phyloP scores from a whole-genome alignment of 2,888 invertebrate species.

The Cataglyphis livida region DNA sequence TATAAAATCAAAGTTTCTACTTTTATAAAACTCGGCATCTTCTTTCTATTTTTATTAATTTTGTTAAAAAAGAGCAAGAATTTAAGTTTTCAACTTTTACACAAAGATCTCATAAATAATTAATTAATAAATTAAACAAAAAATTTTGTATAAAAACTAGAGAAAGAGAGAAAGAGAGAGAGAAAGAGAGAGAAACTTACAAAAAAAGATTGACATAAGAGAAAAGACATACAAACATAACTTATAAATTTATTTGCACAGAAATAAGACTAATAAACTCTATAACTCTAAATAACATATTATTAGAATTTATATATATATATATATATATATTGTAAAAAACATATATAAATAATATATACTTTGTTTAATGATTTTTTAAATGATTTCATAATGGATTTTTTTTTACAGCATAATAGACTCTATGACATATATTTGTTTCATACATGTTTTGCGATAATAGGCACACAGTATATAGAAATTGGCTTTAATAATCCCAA shows the following conservation, averaged over 20 bases:
- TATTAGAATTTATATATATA: neutral
- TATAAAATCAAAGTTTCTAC: neutral
- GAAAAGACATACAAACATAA: neutral
- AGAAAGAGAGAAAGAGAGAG: neutral
- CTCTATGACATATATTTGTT: conserved; percentile 51
- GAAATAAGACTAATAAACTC: neutral
- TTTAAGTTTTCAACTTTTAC: neutral
- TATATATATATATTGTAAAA: neutral
- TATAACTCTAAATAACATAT: neutral
- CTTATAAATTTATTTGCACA: neutral
- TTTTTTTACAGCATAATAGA: conserved; percentile 26
- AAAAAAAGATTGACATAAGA: neutral
- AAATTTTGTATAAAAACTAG: neutral
- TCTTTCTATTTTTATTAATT: neutral
- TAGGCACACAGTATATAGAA: conserved; percentile 74
- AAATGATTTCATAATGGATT: neutral
- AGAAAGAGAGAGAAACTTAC: neutral
- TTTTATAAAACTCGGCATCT: neutral
- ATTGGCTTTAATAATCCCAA: conserved; percentile 81
- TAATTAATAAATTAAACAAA: neutral
- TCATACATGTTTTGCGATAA: conserved; percentile 51
- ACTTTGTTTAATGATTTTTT: neutral
- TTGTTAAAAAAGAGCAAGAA: neutral
- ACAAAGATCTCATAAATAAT: neutral
- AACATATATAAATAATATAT: neutral